These are phyloP conservation scores for Dicerorhinus sumatrensis DNA, from an alignment of 2,113 vertebrate species.

Conservation along the genomic window DNA sequence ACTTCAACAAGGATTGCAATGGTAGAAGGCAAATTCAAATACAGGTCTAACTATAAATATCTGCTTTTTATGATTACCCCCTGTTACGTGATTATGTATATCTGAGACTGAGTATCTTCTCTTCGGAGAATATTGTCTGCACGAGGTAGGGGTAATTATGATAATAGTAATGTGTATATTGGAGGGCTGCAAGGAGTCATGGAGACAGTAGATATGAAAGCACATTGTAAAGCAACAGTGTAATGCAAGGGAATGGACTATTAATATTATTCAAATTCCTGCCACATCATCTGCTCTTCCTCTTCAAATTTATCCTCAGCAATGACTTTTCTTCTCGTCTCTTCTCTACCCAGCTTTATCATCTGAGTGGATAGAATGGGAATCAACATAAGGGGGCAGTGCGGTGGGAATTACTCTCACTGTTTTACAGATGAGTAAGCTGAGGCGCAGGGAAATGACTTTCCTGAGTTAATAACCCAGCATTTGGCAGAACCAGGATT, in stretches of 20 bases:
- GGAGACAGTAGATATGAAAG: not conserved
- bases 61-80: not conserved
- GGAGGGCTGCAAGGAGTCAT: not conserved
- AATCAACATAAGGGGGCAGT: not conserved
- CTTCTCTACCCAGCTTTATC: not conserved
- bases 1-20: not conserved
- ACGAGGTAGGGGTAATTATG: not conserved
- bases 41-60: not conserved
- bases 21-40: not conserved
- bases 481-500: not conserved
- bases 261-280: not conserved
- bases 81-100: not conserved
- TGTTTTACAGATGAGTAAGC: not conserved
- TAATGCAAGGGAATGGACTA: not conserved
- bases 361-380: not conserved
- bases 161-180: not conserved
- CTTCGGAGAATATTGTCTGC: not conserved
- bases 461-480: not conserved
- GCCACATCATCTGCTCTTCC: not conserved
- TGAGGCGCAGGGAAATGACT: not conserved
- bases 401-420: not conserved
- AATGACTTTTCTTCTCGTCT: not conserved
- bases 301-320: not conserved
- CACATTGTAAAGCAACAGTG: not conserved
- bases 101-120: not conserved